Evolutionary conservation across 2,113 vertebrate species (phyloP), one percentile per base, ranked within the genome.

Genomic region (Crypturellus undulatus): DNA sequence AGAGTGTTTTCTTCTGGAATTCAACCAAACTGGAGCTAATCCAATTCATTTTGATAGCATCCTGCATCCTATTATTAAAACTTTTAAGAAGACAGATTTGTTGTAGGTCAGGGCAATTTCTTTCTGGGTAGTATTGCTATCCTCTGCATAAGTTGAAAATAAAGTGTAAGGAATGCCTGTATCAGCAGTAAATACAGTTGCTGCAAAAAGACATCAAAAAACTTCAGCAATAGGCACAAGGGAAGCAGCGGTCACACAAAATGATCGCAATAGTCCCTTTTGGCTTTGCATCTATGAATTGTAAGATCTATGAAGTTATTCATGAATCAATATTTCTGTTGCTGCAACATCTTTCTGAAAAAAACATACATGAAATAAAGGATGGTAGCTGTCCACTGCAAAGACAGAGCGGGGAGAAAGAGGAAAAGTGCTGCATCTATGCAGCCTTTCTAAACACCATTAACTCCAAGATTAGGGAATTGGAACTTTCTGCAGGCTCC

Each of bases 121-220:
- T 94, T 72, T 28, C 75, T 22, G 49, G 59, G 73, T 62, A 89
- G 87, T 95, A 89, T 91, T 93, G 95, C 94, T 91, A 93, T 94
- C 54, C 40, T 79, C 75, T 93, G 89, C 80, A 54, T 73, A 77
- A 87, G 36, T 73, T 67, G 89, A 89, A 95, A 95, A 94, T 72
- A 69, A 92, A 89, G 64, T 69, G 13, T 49, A 24, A 28, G 81
- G 24, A 87, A 59, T 69, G 59, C 40, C 67, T 91, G 36, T 38
- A 30, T 94, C 43, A 70, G 92, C 95, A 82, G 56, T 42, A 91
- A 91, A 79, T n/a, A 7, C 49, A 67, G 59, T 6, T 42, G 16
- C 30, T 81, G 73, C 36, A 75, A 82, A 71, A 89, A 91, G 40
- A 25, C 30, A 45, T 43, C n/a, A 47, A 36, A 38, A 81, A 72